Conservation (phyloP, 1,140 invertebrate species). For the Sinonovacula constricta region DNA sequence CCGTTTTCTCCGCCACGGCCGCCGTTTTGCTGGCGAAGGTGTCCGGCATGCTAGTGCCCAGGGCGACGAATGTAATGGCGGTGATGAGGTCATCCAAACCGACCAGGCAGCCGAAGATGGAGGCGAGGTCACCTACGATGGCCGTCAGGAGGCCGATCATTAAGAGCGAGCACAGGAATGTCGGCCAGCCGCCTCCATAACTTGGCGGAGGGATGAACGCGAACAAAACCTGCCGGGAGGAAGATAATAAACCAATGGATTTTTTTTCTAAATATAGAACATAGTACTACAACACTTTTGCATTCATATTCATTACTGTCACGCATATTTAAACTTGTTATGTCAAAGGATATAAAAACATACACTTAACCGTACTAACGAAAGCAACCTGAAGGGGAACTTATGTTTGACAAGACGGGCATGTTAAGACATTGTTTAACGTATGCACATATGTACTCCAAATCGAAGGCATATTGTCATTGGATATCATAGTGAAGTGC, state of each 20-base stretch:
- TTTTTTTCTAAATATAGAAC: constrained; percentile 85
- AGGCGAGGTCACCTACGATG: constrained; percentile 83
- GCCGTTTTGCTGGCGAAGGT: constrained; percentile 81
- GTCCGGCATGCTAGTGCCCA: constrained; percentile 86
- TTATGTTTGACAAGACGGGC: neutral
- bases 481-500: no score
- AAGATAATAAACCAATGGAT: no score
- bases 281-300: constrained; percentile 83
- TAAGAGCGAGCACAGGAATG: constrained; percentile 82
- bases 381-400: constrained; percentile 79
- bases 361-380: constrained; percentile 82
- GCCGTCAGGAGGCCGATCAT: constrained; percentile 83
- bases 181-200: constrained; percentile 83
- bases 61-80: constrained; percentile 85
- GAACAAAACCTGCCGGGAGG: constrained; percentile 83
- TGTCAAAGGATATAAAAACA: constrained; percentile 81
- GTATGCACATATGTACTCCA: no score
- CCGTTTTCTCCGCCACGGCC: constrained; percentile 78
- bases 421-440: no score
- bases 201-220: constrained; percentile 82
- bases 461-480: no score
- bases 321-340: constrained; percentile 83
- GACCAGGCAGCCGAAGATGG: constrained; percentile 84
- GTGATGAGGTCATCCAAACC: constrained; percentile 80
- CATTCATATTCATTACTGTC: constrained; percentile 81